Conservation (phyloP, 1,140 invertebrate genomes). For the Euura saliciscinereae region DNA sequence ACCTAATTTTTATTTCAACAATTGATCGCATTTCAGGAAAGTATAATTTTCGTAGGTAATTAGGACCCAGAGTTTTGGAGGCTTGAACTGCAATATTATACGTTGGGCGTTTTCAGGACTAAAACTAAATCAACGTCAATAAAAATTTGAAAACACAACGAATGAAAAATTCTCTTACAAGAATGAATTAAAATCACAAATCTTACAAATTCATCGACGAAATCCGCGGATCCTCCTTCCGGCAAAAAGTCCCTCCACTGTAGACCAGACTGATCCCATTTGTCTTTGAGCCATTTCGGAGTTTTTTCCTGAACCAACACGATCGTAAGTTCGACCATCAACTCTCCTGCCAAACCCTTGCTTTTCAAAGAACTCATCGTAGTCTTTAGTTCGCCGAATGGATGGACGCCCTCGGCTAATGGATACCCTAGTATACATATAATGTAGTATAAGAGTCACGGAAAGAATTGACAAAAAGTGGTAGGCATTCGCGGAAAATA, state of each 20-base stretch:
- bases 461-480: slow-evolving; percentile 1
- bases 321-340: slow-evolving; percentile 62
- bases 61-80: no score
- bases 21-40: no score
- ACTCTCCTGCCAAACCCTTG: slow-evolving; percentile 52
- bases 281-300: slow-evolving; percentile 60
- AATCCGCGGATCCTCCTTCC: slow-evolving; percentile 58
- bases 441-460: background rate
- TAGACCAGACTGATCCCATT: slow-evolving; percentile 65
- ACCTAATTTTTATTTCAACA: no score
- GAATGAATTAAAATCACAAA: no score
- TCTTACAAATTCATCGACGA: slow-evolving; percentile 71
- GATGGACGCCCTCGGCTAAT: slow-evolving; percentile 55
- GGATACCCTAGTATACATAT: slow-evolving; percentile 54
- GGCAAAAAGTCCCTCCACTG: slow-evolving; percentile 62
- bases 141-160: no score
- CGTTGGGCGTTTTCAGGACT: no score
- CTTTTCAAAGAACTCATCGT: slow-evolving; percentile 44
- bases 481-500: background rate
- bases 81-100: no score
- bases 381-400: slow-evolving; percentile 57
- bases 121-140: no score
- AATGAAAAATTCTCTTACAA: no score
- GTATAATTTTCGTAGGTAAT: no score
- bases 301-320: slow-evolving; percentile 62